Conservation (phyloP, 2,888 invertebrate genomes). For the Clostera curtula region DNA sequence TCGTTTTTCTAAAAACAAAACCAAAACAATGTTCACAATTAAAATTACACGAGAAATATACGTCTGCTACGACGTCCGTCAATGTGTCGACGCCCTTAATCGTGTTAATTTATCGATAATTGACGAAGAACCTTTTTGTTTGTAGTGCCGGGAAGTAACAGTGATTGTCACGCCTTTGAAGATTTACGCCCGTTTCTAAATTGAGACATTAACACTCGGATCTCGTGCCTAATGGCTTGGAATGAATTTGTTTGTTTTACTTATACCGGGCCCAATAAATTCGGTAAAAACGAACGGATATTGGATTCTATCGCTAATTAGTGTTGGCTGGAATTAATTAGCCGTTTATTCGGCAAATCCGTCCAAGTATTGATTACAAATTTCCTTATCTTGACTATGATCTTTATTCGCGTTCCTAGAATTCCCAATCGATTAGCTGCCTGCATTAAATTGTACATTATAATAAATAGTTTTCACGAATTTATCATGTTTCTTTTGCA, state of each 20-base stretch:
- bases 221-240: slow-evolving; percentile 73
- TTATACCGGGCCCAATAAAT: slow-evolving; percentile 56
- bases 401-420: not conserved
- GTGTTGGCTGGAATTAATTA: slow-evolving; percentile 26
- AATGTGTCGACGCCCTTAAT: too few species aligned
- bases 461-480: too few species aligned
- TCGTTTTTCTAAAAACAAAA: too few species aligned
- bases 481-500: too few species aligned
- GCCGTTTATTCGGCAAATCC: slow-evolving; percentile 13
- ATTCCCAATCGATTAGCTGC: not conserved
- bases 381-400: slow-evolving; percentile 4
- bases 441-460: too few species aligned
- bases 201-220: slow-evolving; percentile 74
- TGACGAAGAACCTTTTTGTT: slow-evolving; percentile 75
- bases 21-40: too few species aligned
- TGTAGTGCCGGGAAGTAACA: slow-evolving; percentile 73
- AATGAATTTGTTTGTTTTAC: slow-evolving; percentile 73
- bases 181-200: slow-evolving; percentile 75
- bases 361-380: slow-evolving; percentile 8
- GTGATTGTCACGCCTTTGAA: slow-evolving; percentile 76
- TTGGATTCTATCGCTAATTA: slow-evolving; percentile 44
- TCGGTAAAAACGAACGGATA: slow-evolving; percentile 36
- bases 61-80: too few species aligned
- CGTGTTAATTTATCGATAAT: slow-evolving; percentile 76
- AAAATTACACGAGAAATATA: too few species aligned